A percentile compares a stretch with the other conserved stretches of the same genome.
phyloP scores from a whole-genome alignment of 2,113 vertebrate genomes.

The Phylloscopus whistleri region DNA sequence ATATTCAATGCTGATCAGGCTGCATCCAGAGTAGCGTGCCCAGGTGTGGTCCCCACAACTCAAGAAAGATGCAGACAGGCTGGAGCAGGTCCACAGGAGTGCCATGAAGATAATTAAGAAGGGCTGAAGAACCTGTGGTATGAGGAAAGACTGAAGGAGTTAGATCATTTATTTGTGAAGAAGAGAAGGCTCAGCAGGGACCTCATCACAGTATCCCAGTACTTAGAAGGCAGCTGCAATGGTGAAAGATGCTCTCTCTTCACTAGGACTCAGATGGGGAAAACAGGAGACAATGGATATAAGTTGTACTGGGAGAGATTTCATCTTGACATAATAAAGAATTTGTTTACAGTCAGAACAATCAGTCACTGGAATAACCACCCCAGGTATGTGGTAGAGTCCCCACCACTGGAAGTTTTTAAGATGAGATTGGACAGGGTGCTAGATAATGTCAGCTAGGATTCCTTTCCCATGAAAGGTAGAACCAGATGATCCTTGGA shows the following conservation, averaged over 20 bases:
- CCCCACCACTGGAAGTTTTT: not conserved
- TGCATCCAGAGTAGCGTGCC: not conserved
- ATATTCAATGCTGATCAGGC: not conserved
- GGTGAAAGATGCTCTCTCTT: not conserved
- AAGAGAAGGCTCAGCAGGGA: not conserved
- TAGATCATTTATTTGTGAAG: not conserved
- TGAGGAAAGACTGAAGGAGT: not conserved
- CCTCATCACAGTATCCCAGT: not conserved
- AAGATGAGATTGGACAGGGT: not conserved
- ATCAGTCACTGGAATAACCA: not conserved
- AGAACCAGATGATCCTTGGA: not conserved
- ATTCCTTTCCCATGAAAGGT: not conserved
- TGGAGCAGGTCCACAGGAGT: not conserved
- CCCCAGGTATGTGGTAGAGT: rapidly evolving
- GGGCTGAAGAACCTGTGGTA: not conserved
- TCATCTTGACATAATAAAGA: not conserved
- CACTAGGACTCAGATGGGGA: not conserved
- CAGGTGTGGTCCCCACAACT: not conserved
- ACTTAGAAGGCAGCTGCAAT: not conserved
- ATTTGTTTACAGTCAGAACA: not conserved
- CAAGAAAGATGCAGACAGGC: not conserved
- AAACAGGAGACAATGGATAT: not conserved
- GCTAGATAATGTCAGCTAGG: not conserved
- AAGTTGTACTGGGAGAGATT: not conserved
- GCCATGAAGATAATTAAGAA: not conserved